phyloP scores from a whole-genome alignment of 1,140 invertebrate species.

The Mylabris phalerata region DNA sequence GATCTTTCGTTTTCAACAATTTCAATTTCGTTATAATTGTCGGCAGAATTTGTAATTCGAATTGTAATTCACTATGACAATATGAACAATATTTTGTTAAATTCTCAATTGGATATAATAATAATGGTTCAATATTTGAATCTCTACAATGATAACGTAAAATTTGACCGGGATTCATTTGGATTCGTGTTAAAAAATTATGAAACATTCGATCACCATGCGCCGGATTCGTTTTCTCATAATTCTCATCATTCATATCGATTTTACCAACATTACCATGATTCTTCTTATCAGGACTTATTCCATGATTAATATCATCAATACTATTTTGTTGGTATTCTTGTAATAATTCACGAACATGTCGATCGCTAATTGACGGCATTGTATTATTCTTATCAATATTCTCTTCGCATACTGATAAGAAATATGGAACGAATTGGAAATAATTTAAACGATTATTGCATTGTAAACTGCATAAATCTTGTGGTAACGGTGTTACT shows the following conservation, averaged over 20 bases:
- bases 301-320: constrained; percentile 28
- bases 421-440: constrained; percentile 50
- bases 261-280: background rate
- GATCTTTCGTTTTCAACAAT: constrained; percentile 44
- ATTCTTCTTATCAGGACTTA: constrained; percentile 25
- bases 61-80: constrained; percentile 64
- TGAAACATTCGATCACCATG: constrained; percentile 79
- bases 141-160: constrained; percentile 64
- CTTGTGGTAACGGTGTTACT: constrained; percentile 46
- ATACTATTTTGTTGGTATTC: constrained; percentile 56
- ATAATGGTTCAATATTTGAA: constrained; percentile 48
- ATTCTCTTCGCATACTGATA: constrained; percentile 55
- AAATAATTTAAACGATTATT: constrained; percentile 19
- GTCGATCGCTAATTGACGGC: constrained; percentile 37
- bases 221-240: constrained; percentile 67
- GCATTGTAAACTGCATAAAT: constrained; percentile 34
- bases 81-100: constrained; percentile 55
- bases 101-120: constrained; percentile 55
- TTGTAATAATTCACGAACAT: constrained; percentile 55
- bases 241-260: constrained; percentile 51
- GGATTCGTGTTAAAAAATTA: constrained; percentile 64
- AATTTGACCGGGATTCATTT: constrained; percentile 72
- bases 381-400: constrained; percentile 5
- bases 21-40: constrained; percentile 65
- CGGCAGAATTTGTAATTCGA: constrained; percentile 76